Percentiles rank a stretch among this genome's conserved stretches.
phyloP scores from a whole-genome alignment of 2,797 vertebrate genomes.

The Lepilemur septentrionalis region DNA sequence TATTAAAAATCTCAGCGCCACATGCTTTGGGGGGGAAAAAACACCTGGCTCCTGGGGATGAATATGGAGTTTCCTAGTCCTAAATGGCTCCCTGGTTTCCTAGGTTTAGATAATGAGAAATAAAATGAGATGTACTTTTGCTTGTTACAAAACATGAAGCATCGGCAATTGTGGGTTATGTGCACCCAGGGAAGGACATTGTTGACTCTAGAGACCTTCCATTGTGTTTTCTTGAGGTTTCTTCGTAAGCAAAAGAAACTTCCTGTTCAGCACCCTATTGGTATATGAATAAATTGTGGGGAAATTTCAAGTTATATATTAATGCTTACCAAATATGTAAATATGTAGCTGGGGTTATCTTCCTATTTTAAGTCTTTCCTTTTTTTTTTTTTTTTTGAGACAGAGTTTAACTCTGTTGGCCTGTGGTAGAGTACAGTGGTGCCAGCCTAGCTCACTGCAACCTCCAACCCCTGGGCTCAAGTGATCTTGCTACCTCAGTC shows the following conservation, averaged over 20 bases:
- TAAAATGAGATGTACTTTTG: not conserved
- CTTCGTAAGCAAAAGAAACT: not conserved
- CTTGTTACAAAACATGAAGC: not conserved
- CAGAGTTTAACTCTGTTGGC: no score
- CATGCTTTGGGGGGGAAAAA: not conserved
- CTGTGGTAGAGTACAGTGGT: no score
- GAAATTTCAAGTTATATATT: not conserved
- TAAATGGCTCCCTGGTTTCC: not conserved
- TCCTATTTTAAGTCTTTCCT: not conserved
- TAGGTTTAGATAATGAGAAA: not conserved
- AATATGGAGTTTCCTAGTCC: not conserved
- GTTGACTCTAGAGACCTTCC: not conserved
- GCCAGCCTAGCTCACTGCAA: no score
- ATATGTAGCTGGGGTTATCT: not conserved
- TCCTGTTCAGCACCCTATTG: not conserved
- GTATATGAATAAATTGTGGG: not conserved
- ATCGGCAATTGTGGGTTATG: not conserved
- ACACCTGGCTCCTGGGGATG: not conserved
- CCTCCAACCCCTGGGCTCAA: no score
- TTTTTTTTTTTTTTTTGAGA: not conserved
- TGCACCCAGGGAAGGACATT: not conserved
- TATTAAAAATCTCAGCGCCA: not conserved
- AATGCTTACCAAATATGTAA: not conserved
- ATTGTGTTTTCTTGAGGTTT: not conserved
- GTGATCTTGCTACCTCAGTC: no score